Evolutionary conservation across 2,888 invertebrate genomes (phyloP).

Genomic region (Melangyna quadrimaculata): DNA sequence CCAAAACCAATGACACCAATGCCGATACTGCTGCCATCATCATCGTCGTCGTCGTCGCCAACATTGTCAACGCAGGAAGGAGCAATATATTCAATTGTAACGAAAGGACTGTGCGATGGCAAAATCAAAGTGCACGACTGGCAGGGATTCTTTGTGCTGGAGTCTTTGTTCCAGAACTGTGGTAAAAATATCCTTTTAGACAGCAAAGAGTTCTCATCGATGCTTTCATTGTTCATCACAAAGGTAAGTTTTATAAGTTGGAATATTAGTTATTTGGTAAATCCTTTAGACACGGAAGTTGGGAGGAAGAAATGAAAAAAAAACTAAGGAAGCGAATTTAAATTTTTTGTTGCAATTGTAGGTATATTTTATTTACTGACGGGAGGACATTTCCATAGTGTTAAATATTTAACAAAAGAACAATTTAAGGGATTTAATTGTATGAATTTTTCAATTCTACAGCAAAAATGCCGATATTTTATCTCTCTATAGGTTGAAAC

Average conservation of each 20-base stretch:
- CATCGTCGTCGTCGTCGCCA: slow-evolving; percentile 39
- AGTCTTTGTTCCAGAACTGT: slow-evolving; percentile 79
- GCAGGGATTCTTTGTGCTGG: slow-evolving; percentile 76
- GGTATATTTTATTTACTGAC: background rate
- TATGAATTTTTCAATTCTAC: too few relatives aligned
- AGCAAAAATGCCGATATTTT: too few relatives aligned
- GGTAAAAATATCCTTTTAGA: slow-evolving; percentile 79
- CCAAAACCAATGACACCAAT: slow-evolving; percentile 7
- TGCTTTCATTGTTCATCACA: slow-evolving; percentile 78
- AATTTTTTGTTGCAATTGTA: background rate
- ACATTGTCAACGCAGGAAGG: slow-evolving; percentile 76
- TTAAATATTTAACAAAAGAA: too few relatives aligned
- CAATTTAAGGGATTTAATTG: too few relatives aligned
- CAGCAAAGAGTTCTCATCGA: slow-evolving; percentile 78
- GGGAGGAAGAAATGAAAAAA: background rate
- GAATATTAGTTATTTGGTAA: background rate
- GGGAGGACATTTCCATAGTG: background rate
- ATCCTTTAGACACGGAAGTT: background rate
- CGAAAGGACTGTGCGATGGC: slow-evolving; percentile 77
- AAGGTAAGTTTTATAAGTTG: slow-evolving; percentile 76
- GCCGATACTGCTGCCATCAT: slow-evolving; percentile 38
- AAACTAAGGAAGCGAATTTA: background rate
- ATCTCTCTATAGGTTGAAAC: too few relatives aligned
- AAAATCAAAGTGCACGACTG: slow-evolving; percentile 76
- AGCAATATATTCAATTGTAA: slow-evolving; percentile 77